These are phyloP conservation scores for Pelochelys cantorii DNA, from an alignment of 2,797 vertebrate species.

Conservation along the genomic window DNA sequence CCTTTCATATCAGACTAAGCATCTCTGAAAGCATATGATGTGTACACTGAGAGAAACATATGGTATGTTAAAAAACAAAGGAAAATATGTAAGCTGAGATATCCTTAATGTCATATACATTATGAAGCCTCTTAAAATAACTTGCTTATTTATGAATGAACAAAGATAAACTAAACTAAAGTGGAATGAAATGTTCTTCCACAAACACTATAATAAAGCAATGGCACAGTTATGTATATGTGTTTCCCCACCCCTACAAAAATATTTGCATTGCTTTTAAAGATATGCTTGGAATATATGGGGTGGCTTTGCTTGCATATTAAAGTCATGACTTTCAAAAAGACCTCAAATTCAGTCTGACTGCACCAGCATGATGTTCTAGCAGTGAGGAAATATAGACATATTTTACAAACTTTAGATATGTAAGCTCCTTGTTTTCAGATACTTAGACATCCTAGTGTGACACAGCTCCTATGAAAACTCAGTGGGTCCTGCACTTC, in stretches of 20 bases:
- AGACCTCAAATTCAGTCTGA: background rate
- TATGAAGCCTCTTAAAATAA: conserved; percentile 52
- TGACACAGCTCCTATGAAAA: no score
- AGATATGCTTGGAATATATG: conserved; percentile 8
- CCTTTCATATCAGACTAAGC: conserved; percentile 1
- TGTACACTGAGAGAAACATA: background rate
- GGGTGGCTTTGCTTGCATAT: conserved; percentile 27
- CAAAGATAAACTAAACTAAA: background rate
- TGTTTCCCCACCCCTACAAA: background rate
- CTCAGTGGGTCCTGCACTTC: no score
- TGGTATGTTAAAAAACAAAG: conserved; percentile 26
- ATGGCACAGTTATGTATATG: background rate
- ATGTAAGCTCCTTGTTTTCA: background rate
- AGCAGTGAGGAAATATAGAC: background rate
- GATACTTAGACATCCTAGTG: background rate
- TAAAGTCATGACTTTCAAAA: conserved; percentile 28
- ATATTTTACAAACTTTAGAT: background rate
- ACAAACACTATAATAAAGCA: conserved; percentile 32
- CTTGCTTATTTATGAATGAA: conserved; percentile 29
- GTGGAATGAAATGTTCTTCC: conserved; percentile 22
- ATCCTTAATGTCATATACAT: background rate
- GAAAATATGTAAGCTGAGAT: conserved; percentile 21
- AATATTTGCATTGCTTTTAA: conserved; percentile 50
- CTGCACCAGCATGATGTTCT: background rate
- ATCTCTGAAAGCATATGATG: conserved; percentile 14